Conservation (phyloP, 2,113 vertebrate genomes). For the Ameiurus melas region DNA sequence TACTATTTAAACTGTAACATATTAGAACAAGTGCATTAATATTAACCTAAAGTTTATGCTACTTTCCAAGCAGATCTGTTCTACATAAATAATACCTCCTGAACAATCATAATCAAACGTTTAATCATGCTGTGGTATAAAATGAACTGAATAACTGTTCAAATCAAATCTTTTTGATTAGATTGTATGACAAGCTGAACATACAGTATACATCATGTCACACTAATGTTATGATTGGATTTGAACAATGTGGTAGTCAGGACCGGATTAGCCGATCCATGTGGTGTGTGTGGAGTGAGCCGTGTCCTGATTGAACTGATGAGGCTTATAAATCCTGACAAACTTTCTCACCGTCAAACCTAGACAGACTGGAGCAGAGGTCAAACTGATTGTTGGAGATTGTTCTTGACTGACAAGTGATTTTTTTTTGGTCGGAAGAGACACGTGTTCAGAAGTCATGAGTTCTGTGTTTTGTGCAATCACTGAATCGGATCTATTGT, state of each 20-base stretch:
- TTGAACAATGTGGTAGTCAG: not conserved
- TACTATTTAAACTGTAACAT: not conserved
- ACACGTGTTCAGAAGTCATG: not conserved
- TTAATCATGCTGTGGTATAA: not conserved
- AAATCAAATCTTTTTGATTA: not conserved
- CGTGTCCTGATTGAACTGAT: conserved; percentile 24
- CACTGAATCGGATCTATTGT: not conserved
- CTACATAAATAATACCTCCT: not conserved
- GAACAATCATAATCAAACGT: not conserved
- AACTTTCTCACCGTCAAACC: conserved; percentile 16
- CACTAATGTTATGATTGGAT: not conserved
- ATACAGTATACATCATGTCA: not conserved
- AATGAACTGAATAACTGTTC: not conserved
- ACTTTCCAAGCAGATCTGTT: not conserved
- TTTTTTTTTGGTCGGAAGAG: not conserved
- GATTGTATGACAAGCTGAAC: not conserved
- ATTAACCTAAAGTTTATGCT: not conserved
- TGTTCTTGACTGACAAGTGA: not conserved
- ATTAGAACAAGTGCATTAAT: not conserved
- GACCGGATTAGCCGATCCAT: not conserved
- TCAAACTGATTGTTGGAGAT: conserved; percentile 5
- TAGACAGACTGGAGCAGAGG: conserved; percentile 11
- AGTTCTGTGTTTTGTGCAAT: not conserved
- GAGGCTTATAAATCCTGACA: conserved; percentile 14
- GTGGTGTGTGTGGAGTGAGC: conserved; percentile 25